Conservation (phyloP, 2,888 invertebrate genomes). For the Mystacides longicornis region DNA sequence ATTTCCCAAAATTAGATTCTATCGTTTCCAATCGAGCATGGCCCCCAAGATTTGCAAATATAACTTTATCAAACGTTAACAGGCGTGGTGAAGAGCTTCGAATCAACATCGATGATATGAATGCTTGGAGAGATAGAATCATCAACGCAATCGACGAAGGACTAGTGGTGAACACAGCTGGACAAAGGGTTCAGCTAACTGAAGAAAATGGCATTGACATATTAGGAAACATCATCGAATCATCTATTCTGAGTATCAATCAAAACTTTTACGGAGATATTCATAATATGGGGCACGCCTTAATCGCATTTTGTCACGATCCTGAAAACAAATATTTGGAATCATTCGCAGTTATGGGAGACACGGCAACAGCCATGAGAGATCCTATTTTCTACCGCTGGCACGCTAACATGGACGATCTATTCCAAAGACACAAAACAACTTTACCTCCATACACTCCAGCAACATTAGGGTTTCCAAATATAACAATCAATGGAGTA, state of each 20-base stretch:
- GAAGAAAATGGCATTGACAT: constrained; percentile 68
- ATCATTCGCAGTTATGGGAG: constrained; percentile 33
- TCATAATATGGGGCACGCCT: constrained; percentile 76
- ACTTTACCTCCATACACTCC: constrained; percentile 30
- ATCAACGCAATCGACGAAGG: constrained; percentile 62
- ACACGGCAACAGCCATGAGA: constrained; percentile 34
- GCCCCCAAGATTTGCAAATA: constrained; percentile 52
- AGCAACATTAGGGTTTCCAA: constrained; percentile 26
- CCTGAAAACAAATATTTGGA: constrained; percentile 65
- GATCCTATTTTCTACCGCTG: constrained; percentile 36
- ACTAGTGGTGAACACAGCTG: constrained; percentile 49
- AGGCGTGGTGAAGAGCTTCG: constrained; percentile 60
- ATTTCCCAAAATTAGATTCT: constrained; percentile 65
- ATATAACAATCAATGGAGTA: constrained; percentile 15
- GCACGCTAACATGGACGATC: constrained; percentile 34
- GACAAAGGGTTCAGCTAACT: constrained; percentile 49
- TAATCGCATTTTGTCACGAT: constrained; percentile 71
- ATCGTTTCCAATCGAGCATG: constrained; percentile 55
- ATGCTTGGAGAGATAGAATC: constrained; percentile 68
- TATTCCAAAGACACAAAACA: constrained; percentile 33
- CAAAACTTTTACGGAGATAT: constrained; percentile 66
- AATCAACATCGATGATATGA: constrained; percentile 61
- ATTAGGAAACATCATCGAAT: constrained; percentile 73
- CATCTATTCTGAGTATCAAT: constrained; percentile 63
- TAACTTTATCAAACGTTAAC: constrained; percentile 52